phyloP scores from a whole-genome alignment of 2,888 invertebrate genomes.

The Automeris io region DNA sequence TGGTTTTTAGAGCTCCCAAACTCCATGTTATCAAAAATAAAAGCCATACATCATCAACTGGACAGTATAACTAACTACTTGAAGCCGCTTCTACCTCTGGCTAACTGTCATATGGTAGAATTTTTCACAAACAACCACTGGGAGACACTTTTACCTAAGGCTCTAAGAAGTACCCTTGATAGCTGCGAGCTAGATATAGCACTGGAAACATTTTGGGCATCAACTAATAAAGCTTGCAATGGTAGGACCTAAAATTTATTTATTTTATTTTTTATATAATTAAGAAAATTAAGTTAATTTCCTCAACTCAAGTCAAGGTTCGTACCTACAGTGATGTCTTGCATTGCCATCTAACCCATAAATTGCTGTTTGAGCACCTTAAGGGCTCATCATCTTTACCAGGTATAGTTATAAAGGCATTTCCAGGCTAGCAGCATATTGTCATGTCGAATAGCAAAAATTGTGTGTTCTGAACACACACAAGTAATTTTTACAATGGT shows the following conservation, averaged over 20 bases:
- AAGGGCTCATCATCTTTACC: too few relatives aligned
- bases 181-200: constrained; percentile 48
- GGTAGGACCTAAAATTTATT: not conserved
- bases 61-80: constrained; percentile 75
- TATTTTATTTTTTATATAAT: too few relatives aligned
- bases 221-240: constrained; percentile 14
- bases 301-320: too few relatives aligned
- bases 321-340: too few relatives aligned
- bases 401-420: too few relatives aligned
- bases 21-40: constrained; percentile 34
- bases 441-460: too few relatives aligned
- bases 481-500: too few relatives aligned
- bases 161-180: constrained; percentile 71
- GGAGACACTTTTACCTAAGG: constrained; percentile 74
- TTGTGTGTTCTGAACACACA: too few relatives aligned
- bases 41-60: constrained; percentile 45
- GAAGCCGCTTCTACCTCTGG: constrained; percentile 76
- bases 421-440: too few relatives aligned
- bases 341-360: too few relatives aligned
- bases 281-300: too few relatives aligned
- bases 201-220: constrained; percentile 70
- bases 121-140: constrained; percentile 81
- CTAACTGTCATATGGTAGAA: constrained; percentile 86
- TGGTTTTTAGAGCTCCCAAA: not conserved
- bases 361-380: too few relatives aligned